Percentiles rank a stretch among this genome's conserved stretches.
Evolutionary conservation across 2,797 vertebrate genomes (phyloP).

Genomic region (Acipenser transmontanus): DNA sequence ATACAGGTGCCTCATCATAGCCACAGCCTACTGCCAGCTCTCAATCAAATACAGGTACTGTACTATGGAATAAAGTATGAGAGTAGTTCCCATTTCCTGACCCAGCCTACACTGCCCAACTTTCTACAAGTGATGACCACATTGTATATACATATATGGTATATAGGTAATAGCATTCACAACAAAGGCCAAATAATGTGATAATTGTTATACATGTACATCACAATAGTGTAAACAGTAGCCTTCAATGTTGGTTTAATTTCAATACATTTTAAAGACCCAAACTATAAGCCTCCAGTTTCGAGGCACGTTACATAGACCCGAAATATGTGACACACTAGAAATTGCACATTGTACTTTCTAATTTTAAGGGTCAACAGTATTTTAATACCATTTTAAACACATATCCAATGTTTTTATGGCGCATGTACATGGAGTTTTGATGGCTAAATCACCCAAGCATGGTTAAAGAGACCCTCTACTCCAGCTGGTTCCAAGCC

Average conservation of each 20-base stretch:
- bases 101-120: too few species aligned
- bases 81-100: too few species aligned
- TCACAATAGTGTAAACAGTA: constrained; percentile 45
- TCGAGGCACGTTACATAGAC: constrained; percentile 59
- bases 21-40: too few species aligned
- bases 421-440: constrained; percentile 89
- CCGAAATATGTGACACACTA: constrained; percentile 78
- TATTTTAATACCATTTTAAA: constrained; percentile 91
- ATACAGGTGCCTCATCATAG: too few species aligned
- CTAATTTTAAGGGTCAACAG: constrained; percentile 88
- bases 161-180: not conserved
- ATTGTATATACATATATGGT: not conserved
- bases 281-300: constrained; percentile 41
- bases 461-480: constrained; percentile 94
- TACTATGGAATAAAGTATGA: too few species aligned
- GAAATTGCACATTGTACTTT: constrained; percentile 77
- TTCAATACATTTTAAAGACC: constrained; percentile 64
- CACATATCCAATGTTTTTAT: constrained; percentile 89
- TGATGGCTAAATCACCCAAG: constrained; percentile 98
- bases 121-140: too few species aligned
- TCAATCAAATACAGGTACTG: too few species aligned
- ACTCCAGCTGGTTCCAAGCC: constrained; percentile 92
- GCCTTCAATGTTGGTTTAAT: constrained; percentile 41
- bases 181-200: not conserved
- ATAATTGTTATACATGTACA: not conserved